phyloP scores from a whole-genome alignment of 2,113 vertebrate species.

The Alaudala cheleensis region DNA sequence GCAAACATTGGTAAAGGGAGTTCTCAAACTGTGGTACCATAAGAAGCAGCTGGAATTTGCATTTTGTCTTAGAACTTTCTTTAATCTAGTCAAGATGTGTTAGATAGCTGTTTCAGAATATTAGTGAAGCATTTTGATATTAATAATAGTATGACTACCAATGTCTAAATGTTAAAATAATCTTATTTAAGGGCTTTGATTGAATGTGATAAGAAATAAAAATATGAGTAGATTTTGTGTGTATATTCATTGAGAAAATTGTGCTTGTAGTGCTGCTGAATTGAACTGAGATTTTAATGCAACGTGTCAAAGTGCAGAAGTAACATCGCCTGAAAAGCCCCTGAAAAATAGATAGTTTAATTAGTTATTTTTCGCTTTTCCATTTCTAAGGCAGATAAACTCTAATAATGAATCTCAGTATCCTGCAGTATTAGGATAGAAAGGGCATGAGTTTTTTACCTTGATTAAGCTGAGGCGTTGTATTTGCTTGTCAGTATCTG shows the following conservation, averaged over 20 bases:
- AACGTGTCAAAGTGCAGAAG: neutral
- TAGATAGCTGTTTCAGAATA: neutral
- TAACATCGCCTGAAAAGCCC: neutral
- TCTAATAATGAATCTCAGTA: neutral
- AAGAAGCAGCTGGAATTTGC: constrained; percentile 15
- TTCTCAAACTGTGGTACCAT: neutral
- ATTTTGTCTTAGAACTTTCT: constrained; percentile 1
- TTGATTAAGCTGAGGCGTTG: neutral
- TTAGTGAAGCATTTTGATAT: constrained; percentile 35
- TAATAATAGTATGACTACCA: constrained; percentile 13
- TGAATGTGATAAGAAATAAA: neutral
- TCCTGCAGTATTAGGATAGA: neutral
- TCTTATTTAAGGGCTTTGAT: constrained; percentile 16
- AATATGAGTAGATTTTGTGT: constrained; percentile 15
- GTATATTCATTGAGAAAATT: neutral
- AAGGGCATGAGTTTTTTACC: neutral
- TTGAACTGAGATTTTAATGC: neutral
- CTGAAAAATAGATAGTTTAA: neutral
- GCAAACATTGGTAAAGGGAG: neutral
- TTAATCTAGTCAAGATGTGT: neutral
- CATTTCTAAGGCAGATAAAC: neutral
- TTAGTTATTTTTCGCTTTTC: neutral
- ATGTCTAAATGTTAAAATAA: constrained; percentile 48
- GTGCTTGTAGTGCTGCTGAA: neutral
- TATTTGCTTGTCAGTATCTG: constrained; percentile 4